These are phyloP conservation scores for Acanthis flammea DNA, from an alignment of 2,797 vertebrate genomes.

Conservation along the genomic window DNA sequence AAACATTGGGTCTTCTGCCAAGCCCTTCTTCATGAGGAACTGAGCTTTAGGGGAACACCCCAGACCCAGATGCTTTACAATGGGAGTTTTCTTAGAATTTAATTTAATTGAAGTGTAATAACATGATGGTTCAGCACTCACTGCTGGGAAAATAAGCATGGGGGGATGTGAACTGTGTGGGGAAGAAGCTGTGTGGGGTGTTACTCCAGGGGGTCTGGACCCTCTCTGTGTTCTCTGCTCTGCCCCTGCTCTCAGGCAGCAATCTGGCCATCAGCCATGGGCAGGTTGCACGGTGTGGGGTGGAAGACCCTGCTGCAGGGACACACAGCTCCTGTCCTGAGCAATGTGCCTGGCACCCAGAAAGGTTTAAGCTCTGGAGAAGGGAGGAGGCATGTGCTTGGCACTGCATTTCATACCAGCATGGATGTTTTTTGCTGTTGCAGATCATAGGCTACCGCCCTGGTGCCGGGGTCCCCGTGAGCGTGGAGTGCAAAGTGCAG, in stretches of 20 bases:
- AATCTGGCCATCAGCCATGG: rapidly evolving
- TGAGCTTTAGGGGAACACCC: not conserved
- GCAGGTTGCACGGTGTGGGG: not conserved
- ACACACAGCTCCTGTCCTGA: not conserved
- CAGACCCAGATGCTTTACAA: not conserved
- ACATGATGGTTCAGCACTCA: not conserved
- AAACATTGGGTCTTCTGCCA: not conserved
- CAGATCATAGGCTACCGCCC: conserved; percentile 95
- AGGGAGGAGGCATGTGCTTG: rapidly evolving
- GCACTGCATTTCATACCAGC: not conserved
- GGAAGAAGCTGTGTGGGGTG: not conserved
- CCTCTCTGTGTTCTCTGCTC: not conserved
- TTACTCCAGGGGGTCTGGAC: not conserved
- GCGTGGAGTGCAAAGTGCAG: conserved; percentile 88
- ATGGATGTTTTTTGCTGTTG: not conserved
- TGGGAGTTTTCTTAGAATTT: not conserved
- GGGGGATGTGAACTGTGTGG: not conserved
- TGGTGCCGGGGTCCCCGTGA: conserved; percentile 88
- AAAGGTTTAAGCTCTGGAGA: not conserved
- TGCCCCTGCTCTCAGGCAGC: not conserved
- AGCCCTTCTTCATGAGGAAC: not conserved
- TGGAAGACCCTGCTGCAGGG: not conserved
- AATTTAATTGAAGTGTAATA: not conserved
- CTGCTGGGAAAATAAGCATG: not conserved
- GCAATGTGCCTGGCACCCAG: rapidly evolving